Evolutionary conservation across 2,113 vertebrate species (phyloP).

Genomic region (Rhabdornis inornatus): DNA sequence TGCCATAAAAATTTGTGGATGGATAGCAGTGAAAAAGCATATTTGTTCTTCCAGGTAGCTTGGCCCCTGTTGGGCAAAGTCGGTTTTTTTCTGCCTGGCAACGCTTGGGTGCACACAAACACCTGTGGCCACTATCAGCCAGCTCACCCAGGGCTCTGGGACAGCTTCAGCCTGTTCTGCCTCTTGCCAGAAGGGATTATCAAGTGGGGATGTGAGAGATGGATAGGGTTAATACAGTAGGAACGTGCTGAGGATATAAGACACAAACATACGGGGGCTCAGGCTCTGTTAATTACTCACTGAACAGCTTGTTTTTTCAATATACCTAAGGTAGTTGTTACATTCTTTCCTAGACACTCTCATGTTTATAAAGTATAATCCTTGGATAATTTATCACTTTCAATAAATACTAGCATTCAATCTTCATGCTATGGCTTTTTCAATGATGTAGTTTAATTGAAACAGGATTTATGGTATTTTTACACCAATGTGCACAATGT

Average conservation of each 20-base stretch:
- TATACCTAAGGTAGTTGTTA: not conserved
- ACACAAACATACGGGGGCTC: not conserved
- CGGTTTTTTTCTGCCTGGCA: not conserved
- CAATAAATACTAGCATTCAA: conserved; percentile 10
- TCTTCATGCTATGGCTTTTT: not conserved
- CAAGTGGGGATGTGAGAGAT: not conserved
- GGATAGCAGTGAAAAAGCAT: not conserved
- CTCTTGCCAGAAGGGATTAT: not conserved
- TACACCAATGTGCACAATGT: not conserved
- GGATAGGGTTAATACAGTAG: not conserved
- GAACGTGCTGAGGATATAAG: not conserved
- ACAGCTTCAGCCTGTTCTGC: not conserved
- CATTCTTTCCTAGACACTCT: not conserved
- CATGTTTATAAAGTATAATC: conserved; percentile 10
- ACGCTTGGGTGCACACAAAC: rapidly evolving
- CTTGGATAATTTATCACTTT: conserved; percentile 36
- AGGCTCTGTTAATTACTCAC: not conserved
- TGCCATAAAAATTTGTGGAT: not conserved
- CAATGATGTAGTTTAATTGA: not conserved
- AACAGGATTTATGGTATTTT: not conserved
- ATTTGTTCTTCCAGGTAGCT: conserved; percentile 41
- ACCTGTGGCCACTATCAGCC: rapidly evolving
- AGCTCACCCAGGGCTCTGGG: not conserved
- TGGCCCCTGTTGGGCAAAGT: not conserved
- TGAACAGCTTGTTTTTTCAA: not conserved